Conservation (phyloP, 2,888 invertebrate species). For the Rhingia rostrata region DNA sequence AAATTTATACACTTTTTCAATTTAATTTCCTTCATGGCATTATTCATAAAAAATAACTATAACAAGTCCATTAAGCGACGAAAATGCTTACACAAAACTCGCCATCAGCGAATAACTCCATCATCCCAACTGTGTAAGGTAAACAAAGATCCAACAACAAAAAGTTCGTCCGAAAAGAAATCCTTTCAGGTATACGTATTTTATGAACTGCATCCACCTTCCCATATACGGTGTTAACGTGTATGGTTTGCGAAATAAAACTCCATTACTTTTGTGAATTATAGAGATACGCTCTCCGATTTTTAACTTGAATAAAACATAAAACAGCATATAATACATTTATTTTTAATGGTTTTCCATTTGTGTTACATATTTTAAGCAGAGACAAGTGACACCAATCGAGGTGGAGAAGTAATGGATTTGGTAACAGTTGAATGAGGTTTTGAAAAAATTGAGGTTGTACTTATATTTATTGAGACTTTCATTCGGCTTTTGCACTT, state of each 20-base stretch:
- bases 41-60: background rate
- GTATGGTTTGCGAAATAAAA: conserved; percentile 33
- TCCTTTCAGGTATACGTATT: conserved; percentile 18
- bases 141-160: too few relatives aligned
- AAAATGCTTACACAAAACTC: background rate
- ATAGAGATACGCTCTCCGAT: conserved; percentile 28
- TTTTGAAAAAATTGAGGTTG: too few relatives aligned
- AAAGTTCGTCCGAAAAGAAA: background rate
- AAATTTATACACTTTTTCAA: background rate
- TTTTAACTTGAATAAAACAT: conserved; percentile 36
- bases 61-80: background rate
- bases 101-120: background rate
- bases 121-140: too few relatives aligned
- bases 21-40: background rate
- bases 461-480: too few relatives aligned
- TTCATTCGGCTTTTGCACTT: too few relatives aligned
- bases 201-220: conserved; percentile 14
- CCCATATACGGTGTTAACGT: conserved; percentile 32
- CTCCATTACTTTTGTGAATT: conserved; percentile 42
- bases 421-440: too few relatives aligned
- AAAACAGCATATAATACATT: background rate
- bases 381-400: too few relatives aligned
- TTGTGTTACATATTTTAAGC: background rate
- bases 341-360: background rate
- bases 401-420: too few relatives aligned